Conservation (phyloP, 2,113 vertebrate genomes). For the Chionomys nivalis region DNA sequence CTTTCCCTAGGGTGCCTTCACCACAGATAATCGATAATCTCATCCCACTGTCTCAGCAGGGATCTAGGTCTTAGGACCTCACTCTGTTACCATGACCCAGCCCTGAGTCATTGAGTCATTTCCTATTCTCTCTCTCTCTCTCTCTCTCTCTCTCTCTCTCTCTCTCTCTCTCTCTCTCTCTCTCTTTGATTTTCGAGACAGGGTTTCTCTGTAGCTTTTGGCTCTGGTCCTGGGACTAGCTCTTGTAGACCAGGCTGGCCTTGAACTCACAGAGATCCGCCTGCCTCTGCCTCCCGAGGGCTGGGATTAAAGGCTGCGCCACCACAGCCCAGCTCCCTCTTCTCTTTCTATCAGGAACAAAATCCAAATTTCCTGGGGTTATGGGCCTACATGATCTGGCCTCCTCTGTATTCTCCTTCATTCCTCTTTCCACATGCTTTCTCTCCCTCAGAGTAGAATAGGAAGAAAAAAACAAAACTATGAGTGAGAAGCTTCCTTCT, state of each 20-base stretch:
- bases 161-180: no score
- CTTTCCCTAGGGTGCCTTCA: not conserved
- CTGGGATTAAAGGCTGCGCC: no score
- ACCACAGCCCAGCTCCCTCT: not conserved
- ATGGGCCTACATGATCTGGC: not conserved
- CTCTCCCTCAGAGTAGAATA: not conserved
- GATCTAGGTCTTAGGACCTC: not conserved
- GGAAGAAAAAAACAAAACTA: not conserved
- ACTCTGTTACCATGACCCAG: not conserved
- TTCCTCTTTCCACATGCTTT: not conserved
- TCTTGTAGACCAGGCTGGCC: no score
- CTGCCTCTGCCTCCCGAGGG: no score
- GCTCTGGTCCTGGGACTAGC: no score
- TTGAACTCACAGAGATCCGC: no score
- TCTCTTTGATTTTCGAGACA: no score
- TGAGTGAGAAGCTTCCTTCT: not conserved
- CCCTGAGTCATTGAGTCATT: not conserved
- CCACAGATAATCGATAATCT: not conserved
- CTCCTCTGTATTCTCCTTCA: not conserved
- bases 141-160: no score
- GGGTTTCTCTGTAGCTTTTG: no score
- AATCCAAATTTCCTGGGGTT: not conserved
- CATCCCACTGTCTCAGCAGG: not conserved
- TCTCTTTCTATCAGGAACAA: constrained; percentile 48
- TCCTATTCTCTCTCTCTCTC: not conserved